Evolutionary conservation across 2,113 vertebrate genomes (phyloP).

Genomic region (Trochalopteron elliotii): DNA sequence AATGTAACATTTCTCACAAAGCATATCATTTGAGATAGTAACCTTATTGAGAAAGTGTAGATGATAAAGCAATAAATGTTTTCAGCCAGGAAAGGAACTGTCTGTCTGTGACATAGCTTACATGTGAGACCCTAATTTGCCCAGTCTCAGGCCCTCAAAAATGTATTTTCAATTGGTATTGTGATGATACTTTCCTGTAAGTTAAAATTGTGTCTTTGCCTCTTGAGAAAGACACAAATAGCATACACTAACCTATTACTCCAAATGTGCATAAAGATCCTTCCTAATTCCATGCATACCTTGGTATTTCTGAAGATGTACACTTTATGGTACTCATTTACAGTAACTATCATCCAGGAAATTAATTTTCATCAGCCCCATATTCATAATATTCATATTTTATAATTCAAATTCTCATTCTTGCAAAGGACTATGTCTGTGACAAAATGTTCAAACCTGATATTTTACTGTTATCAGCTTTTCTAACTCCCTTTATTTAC

Average conservation of each 20-base stretch:
- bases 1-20: neutral
- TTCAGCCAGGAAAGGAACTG: neutral
- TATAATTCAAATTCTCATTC: neutral
- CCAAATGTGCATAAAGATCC: neutral
- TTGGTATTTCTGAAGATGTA: neutral
- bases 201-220: neutral
- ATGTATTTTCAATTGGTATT: neutral
- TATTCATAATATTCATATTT: neutral
- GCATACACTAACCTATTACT: neutral
- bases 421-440: neutral
- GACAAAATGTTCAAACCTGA: neutral
- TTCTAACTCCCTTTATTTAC: neutral
- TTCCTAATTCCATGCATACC: neutral
- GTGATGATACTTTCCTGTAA: neutral
- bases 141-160: neutral
- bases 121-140: accelerated
- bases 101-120: neutral
- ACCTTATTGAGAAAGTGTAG: neutral
- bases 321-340: neutral
- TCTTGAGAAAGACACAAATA: neutral
- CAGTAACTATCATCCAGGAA: neutral
- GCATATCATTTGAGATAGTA: neutral
- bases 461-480: neutral
- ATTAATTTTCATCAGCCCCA: neutral
- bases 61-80: neutral